Conservation (phyloP, 2,113 vertebrate genomes). For the Ceyx margarethae region DNA sequence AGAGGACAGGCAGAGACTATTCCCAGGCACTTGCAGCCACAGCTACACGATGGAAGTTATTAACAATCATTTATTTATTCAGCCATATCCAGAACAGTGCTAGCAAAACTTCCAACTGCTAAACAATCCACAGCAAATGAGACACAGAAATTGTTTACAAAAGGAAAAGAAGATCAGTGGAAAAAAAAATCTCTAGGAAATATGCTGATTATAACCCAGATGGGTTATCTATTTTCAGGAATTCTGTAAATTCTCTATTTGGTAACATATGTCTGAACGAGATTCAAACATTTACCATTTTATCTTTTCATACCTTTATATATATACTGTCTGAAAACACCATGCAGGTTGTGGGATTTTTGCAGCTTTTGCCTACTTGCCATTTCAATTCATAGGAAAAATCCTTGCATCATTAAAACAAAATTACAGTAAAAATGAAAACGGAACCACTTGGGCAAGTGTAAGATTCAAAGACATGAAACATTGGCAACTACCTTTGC, state of each 20-base stretch:
- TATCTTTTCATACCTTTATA: background rate
- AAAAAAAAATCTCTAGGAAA: background rate
- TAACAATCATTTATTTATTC: background rate
- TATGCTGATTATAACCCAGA: background rate
- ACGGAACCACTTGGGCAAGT: background rate
- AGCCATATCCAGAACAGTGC: background rate
- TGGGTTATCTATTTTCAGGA: background rate
- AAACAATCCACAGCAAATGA: background rate
- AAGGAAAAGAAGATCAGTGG: background rate
- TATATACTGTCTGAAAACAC: background rate
- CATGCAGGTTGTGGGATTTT: background rate
- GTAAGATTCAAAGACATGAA: background rate
- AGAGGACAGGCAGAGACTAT: background rate
- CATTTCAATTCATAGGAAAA: background rate
- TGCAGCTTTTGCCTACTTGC: background rate
- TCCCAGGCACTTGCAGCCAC: background rate
- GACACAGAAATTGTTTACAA: background rate
- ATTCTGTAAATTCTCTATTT: background rate
- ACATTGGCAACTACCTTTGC: background rate
- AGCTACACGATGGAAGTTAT: accelerated
- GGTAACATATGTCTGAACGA: background rate
- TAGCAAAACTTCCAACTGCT: background rate
- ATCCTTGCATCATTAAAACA: background rate
- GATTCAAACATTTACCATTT: background rate
- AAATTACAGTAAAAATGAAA: background rate